Conservation (phyloP, 2,113 vertebrate genomes). For the Mugil cephalus region DNA sequence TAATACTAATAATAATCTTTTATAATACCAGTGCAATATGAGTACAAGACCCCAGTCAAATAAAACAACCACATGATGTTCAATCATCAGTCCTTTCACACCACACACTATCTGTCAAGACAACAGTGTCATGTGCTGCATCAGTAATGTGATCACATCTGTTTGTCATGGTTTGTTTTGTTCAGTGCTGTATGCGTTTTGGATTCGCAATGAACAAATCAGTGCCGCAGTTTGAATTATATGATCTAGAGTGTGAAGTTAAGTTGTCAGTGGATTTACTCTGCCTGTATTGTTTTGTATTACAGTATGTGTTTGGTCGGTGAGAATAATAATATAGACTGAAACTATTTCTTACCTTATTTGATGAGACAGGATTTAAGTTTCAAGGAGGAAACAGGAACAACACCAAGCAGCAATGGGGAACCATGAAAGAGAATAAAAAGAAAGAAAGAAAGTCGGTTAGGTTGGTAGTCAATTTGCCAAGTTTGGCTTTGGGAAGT, state of each 20-base stretch:
- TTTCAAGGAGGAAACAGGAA: conserved; percentile 39
- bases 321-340: conserved; percentile 18
- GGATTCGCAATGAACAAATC: not conserved
- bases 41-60: not conserved
- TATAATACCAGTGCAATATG: too few species aligned
- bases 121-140: conserved; percentile 2
- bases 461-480: conserved; percentile 58
- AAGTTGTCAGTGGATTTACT: conserved; percentile 6
- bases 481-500: conserved; percentile 39
- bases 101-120: not conserved
- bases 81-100: not conserved
- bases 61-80: not conserved
- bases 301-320: conserved; percentile 17
- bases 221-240: conserved; percentile 1
- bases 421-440: conserved; percentile 73
- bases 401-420: conserved; percentile 29
- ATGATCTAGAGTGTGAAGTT: not conserved
- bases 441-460: conserved; percentile 54
- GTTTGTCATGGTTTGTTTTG: not conserved
- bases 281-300: not conserved
- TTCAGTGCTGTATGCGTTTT: not conserved
- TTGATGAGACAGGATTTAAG: conserved; percentile 54
- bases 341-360: conserved; percentile 80
- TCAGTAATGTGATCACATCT: conserved; percentile 2
- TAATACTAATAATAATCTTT: too few species aligned